Percentiles rank a stretch among this genome's conserved stretches.
phyloP scores from a whole-genome alignment of 2,797 vertebrate species.

The Sebastes reedi region DNA sequence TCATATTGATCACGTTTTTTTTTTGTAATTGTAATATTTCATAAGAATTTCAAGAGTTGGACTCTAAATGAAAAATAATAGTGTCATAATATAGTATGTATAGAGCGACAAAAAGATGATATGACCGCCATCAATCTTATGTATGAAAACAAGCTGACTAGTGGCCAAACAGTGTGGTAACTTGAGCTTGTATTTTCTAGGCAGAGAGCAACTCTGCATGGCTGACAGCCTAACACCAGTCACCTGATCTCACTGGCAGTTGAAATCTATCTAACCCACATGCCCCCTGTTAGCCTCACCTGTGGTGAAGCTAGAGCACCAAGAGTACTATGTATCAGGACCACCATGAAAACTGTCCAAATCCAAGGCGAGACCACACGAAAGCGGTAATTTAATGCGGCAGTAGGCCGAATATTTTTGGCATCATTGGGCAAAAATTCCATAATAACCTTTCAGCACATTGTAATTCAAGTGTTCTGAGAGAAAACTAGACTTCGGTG shows the following conservation, averaged over 20 bases:
- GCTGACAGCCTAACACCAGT: conserved; percentile 27
- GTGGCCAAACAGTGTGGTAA: conserved; percentile 16
- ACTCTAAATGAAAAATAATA: neutral
- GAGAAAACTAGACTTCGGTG: fast-evolving
- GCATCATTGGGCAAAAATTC: too few species aligned
- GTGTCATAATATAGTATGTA: neutral
- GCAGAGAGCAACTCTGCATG: conserved; percentile 27
- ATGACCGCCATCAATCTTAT: neutral
- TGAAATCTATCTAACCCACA: conserved; percentile 47
- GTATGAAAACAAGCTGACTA: neutral
- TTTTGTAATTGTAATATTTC: neutral
- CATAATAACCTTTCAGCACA: too few species aligned
- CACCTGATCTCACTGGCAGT: conserved; percentile 51
- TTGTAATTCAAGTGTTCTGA: too few species aligned
- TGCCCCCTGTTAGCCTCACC: conserved; percentile 16
- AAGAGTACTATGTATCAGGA: neutral
- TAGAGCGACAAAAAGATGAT: neutral
- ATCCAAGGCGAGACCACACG: neutral
- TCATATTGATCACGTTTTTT: neutral
- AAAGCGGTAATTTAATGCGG: neutral
- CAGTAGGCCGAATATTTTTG: too few species aligned
- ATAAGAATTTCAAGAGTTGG: neutral
- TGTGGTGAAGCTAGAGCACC: conserved; percentile 4
- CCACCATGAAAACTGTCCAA: neutral
- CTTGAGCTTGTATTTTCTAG: conserved; percentile 41